Conservation (phyloP, 2,797 vertebrate genomes). For the Schizopygopsis pylzovi region DNA sequence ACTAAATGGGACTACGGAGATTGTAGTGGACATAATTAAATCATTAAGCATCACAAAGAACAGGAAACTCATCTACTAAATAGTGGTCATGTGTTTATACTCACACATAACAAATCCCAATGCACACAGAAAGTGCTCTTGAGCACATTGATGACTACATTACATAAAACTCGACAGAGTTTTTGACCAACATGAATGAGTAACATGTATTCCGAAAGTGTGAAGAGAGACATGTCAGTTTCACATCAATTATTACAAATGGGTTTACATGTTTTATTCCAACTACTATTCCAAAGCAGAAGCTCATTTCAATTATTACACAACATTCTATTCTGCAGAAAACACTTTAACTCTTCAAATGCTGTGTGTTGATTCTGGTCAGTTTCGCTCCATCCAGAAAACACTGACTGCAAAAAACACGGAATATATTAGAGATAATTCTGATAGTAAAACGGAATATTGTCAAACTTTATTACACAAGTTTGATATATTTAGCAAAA, state of each 20-base stretch:
- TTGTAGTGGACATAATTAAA: neutral
- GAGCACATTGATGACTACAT: neutral
- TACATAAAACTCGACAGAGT: neutral
- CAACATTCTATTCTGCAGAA: neutral
- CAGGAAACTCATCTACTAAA: neutral
- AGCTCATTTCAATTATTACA: neutral
- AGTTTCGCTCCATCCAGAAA: neutral
- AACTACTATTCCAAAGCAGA: neutral
- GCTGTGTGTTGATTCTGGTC: neutral
- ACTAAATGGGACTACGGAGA: too few relatives aligned
- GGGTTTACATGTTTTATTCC: constrained; percentile 12
- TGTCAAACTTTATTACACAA: neutral
- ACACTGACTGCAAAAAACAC: neutral
- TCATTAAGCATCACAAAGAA: neutral
- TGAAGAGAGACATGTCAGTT: neutral
- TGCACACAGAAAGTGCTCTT: neutral
- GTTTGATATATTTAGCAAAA: neutral
- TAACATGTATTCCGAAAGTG: neutral
- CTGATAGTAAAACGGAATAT: neutral
- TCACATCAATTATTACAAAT: constrained; percentile 13
- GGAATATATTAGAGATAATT: neutral
- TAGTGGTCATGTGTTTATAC: too few relatives aligned
- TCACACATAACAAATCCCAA: neutral
- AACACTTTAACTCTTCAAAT: neutral
- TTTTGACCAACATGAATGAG: neutral